Percentiles rank a stretch among this genome's conserved stretches.
Evolutionary conservation across 2,113 vertebrate species (phyloP).

Genomic region (Ophiodon elongatus): DNA sequence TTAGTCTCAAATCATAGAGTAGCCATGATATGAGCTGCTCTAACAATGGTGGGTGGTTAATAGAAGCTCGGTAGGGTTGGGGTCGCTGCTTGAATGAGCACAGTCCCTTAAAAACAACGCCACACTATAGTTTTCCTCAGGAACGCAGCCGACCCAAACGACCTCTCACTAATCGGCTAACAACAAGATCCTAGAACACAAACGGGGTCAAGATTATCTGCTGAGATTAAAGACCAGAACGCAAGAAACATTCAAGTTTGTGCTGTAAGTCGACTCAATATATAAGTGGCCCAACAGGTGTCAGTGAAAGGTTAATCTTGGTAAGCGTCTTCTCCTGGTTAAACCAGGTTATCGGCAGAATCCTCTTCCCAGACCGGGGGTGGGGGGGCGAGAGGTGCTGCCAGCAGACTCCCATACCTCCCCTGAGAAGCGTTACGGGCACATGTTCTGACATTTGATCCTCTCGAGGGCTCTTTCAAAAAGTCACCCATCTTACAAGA

Average conservation of each 20-base stretch:
- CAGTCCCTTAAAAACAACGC: constrained; percentile 50
- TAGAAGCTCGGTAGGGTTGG: constrained; percentile 34
- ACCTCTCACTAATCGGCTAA: constrained; percentile 55
- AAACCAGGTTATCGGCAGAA: neutral
- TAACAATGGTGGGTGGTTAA: constrained; percentile 32
- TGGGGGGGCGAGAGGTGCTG: neutral
- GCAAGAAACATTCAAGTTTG: constrained; percentile 20
- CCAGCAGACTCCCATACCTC: neutral
- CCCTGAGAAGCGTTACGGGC: constrained; percentile 18
- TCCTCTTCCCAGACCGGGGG: neutral
- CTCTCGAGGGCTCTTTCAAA: neutral
- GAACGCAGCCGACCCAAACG: constrained; percentile 19
- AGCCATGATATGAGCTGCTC: constrained; percentile 27
- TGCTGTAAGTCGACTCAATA: neutral
- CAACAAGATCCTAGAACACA: constrained; percentile 21
- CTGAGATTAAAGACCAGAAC: constrained; percentile 30
- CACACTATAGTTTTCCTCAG: constrained; percentile 23
- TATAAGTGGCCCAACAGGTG: constrained; percentile 28
- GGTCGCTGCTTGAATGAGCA: constrained; percentile 41
- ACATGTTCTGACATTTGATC: constrained; percentile 4
- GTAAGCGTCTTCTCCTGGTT: neutral
- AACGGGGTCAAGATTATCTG: constrained; percentile 41
- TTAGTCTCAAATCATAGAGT: neutral
- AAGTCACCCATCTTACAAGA: neutral
- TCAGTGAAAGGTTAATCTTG: neutral